phyloP scores from a whole-genome alignment of 2,888 invertebrate species.

The Lycia hirtaria region DNA sequence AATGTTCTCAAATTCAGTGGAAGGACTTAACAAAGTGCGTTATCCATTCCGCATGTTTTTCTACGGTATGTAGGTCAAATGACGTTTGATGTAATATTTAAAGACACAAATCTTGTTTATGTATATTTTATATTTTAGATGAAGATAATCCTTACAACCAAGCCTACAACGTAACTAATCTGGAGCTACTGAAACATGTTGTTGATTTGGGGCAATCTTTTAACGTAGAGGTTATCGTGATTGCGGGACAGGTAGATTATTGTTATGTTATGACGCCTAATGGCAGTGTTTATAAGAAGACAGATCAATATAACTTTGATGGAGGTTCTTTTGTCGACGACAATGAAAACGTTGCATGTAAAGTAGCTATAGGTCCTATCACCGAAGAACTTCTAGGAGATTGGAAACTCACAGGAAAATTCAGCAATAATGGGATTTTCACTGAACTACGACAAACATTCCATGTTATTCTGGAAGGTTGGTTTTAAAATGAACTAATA shows the following conservation, averaged over 20 bases:
- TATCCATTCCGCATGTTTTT: slow-evolving; percentile 50
- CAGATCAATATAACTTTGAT: slow-evolving; percentile 12
- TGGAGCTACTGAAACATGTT: slow-evolving; percentile 35
- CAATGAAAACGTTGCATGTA: slow-evolving; percentile 38
- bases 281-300: slow-evolving; percentile 37
- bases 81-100: background rate
- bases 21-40: slow-evolving; percentile 43
- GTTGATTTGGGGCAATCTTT: slow-evolving; percentile 47
- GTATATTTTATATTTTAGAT: slow-evolving; percentile 48
- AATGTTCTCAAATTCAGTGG: slow-evolving; percentile 35
- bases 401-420: slow-evolving; percentile 57
- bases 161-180: slow-evolving; percentile 53
- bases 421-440: slow-evolving; percentile 47
- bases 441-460: slow-evolving; percentile 47
- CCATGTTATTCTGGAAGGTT: slow-evolving; percentile 54
- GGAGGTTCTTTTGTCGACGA: slow-evolving; percentile 43
- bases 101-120: slow-evolving; percentile 1
- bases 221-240: slow-evolving; percentile 36
- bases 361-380: slow-evolving; percentile 48
- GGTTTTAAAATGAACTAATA: slow-evolving; percentile 10
- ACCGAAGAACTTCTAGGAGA: slow-evolving; percentile 48
- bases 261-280: slow-evolving; percentile 47
- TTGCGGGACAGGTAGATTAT: slow-evolving; percentile 42
- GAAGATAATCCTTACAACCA: slow-evolving; percentile 50
- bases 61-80: slow-evolving; percentile 52